These are phyloP conservation scores for Eumaeus atala DNA, from an alignment of 1,140 invertebrate genomes.

Conservation along the genomic window DNA sequence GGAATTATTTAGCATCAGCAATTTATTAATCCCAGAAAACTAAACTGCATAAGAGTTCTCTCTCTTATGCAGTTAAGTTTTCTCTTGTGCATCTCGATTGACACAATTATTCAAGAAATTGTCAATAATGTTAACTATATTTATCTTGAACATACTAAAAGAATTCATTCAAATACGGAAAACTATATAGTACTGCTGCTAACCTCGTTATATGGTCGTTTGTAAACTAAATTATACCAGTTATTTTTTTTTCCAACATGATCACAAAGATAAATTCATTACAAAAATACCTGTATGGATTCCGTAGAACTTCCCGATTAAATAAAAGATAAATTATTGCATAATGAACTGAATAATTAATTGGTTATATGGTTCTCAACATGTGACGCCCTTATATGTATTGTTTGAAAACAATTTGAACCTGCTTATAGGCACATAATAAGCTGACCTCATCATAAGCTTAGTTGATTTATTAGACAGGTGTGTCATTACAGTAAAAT, in stretches of 20 bases:
- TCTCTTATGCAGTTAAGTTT: no score
- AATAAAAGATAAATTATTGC: neutral
- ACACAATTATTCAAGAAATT: no score
- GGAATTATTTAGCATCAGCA: no score
- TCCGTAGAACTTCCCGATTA: slow-evolving; percentile 5
- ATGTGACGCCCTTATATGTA: neutral
- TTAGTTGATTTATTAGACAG: no score
- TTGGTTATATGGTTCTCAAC: slow-evolving; percentile 1
- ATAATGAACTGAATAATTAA: neutral
- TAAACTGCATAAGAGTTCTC: no score
- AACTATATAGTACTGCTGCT: neutral
- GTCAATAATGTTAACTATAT: no score
- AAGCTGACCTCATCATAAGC: no score
- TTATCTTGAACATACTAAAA: no score
- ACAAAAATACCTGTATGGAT: neutral
- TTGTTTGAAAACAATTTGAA: neutral
- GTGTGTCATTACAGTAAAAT: no score
- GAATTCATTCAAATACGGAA: slow-evolving; percentile 1
- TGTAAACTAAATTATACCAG: neutral
- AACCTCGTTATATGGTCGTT: neutral
- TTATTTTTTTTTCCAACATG: slow-evolving; percentile 2
- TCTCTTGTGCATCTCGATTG: no score
- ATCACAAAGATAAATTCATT: slow-evolving; percentile 7
- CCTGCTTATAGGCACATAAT: no score
- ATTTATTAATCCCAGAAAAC: no score